A percentile compares a stretch with the other conserved stretches of the same genome.
phyloP scores from a whole-genome alignment of 2,113 vertebrate genomes.

The Prionailurus viverrinus region DNA sequence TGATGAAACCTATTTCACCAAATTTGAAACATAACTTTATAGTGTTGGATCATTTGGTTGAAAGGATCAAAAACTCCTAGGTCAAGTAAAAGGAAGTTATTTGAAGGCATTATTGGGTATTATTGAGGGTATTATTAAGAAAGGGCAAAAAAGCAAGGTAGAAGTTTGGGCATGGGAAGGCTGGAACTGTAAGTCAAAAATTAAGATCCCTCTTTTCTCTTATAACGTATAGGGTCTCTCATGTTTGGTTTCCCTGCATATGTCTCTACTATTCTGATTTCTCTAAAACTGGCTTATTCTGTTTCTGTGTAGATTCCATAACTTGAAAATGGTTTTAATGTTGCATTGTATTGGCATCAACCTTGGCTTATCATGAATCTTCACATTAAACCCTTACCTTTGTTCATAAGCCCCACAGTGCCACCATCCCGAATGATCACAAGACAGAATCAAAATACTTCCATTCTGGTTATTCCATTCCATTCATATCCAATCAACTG shows the following conservation, averaged over 20 bases:
- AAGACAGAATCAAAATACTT: background rate
- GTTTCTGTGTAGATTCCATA: background rate
- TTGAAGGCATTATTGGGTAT: background rate
- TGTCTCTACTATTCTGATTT: background rate
- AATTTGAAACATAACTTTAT: background rate
- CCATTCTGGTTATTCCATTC: too few species aligned
- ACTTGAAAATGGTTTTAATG: constrained; percentile 35
- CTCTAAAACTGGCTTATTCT: background rate
- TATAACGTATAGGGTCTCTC: background rate
- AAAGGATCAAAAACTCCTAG: background rate
- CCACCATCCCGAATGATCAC: background rate
- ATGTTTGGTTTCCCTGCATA: background rate
- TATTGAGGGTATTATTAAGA: background rate
- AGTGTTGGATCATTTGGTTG: background rate
- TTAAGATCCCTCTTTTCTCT: background rate
- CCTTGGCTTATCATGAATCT: background rate
- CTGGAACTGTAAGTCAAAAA: background rate
- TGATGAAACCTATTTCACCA: background rate
- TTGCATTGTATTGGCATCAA: background rate
- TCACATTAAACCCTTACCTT: background rate
- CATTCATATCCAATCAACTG: background rate
- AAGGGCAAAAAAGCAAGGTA: background rate
- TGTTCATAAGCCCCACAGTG: background rate
- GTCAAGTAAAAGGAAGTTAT: background rate
- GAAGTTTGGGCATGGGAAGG: background rate